Percentiles rank a stretch among this genome's conserved stretches.
These are phyloP conservation scores for Delichon dasypus DNA, from an alignment of 2,797 vertebrate species.

Conservation along the genomic window DNA sequence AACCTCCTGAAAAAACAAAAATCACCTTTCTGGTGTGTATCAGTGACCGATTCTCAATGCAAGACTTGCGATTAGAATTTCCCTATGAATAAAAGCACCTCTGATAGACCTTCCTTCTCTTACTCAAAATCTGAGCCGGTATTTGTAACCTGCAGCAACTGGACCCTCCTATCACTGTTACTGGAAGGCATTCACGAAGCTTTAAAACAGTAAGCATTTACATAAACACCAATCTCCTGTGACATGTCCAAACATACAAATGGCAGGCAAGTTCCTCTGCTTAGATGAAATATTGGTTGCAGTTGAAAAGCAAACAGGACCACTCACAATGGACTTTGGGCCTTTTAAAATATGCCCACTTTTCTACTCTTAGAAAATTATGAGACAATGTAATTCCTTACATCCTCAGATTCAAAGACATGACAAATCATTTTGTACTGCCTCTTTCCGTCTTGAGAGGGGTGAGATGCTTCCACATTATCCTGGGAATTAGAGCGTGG, in stretches of 20 bases:
- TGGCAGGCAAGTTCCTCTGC: not conserved
- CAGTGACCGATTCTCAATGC: not conserved
- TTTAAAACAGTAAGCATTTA: not conserved
- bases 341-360: not conserved
- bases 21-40: not conserved
- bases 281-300: not conserved
- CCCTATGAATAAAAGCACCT: not conserved
- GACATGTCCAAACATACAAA: not conserved
- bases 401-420: constrained; percentile 97
- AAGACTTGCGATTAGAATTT: not conserved
- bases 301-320: not conserved
- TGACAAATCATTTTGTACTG: constrained; percentile 99
- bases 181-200: not conserved
- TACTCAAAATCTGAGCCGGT: not conserved
- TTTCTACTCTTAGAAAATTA: not conserved
- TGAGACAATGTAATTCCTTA: constrained; percentile 75
- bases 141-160: not conserved
- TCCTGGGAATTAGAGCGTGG: constrained; percentile 90
- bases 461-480: constrained; percentile 88
- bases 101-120: not conserved
- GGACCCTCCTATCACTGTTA: not conserved
- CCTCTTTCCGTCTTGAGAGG: constrained; percentile 89
- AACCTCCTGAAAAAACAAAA: not conserved
- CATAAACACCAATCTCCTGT: not conserved
- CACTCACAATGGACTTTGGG: not conserved